Evolutionary conservation across 1,140 invertebrate species (phyloP), one percentile per base, ranked within the genome.

Genomic region (Oreohelix idahoensis): DNA sequence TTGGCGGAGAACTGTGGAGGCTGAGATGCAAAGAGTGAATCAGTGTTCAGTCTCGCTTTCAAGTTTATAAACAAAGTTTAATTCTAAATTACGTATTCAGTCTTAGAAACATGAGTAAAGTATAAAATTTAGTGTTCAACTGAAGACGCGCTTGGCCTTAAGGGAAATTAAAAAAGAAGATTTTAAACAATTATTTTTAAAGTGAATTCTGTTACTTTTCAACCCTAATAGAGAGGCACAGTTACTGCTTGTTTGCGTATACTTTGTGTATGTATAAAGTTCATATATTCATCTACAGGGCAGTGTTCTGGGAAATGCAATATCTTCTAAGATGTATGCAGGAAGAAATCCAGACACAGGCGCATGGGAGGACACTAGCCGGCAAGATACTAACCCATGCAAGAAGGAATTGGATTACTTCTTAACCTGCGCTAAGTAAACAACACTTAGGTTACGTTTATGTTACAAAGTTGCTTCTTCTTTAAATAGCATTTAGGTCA

Each of bases 341-440:
- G 80, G 80, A 11, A 35, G 80, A 26, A 51, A 82, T 35, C 80
- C 80, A 36, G 80, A 82, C 17, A 82, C 80, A 15, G 80, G 80
- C 5, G 36, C 71, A n/a, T 74, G 38, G 17, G 36, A 36, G 36
- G 80, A 82, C 51, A 2, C 11, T 1, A 70, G 38, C 20, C 29
- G 49, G 39, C 17, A 11, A 11, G 80, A 82, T n/a, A 39, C 11
- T 23, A 82, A 82, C 51, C 80, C 80, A 1, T 82, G 80, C 51
- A 73, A 58, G 32, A 74, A 39, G 26, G 80, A 82, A 36, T 49
- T 82, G 80, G 80, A 82, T 49, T 51, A 53, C 23, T 75, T 82
- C 49, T 10, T 82, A 5, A 36, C 11, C 32, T 82, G 80, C 36
- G 70, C 80, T 32, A 73, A 66, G 79, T 80, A 66, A 80, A 58